These are phyloP conservation scores for Heliconius cydno DNA, from an alignment of 2,888 invertebrate species.

Conservation along the genomic window DNA sequence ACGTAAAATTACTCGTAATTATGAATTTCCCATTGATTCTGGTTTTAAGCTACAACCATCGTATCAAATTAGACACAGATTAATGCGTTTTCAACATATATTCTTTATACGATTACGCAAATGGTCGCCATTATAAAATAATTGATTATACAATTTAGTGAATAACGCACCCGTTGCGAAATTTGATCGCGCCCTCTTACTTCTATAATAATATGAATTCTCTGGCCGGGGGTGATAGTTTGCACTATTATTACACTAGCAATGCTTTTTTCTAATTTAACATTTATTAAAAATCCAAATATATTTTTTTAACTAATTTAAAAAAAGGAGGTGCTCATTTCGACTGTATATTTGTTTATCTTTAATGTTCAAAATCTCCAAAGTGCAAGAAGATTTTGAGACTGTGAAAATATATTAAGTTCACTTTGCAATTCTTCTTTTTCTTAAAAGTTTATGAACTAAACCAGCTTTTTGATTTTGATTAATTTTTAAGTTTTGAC, in stretches of 20 bases:
- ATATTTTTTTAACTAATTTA: not conserved
- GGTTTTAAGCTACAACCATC: not conserved
- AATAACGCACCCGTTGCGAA: slow-evolving; percentile 41
- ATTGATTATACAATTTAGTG: slow-evolving; percentile 47
- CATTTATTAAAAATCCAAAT: not conserved
- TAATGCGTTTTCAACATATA: not conserved
- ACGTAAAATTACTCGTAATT: no score
- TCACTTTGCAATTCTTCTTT: no score
- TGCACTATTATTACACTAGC: slow-evolving; percentile 15
- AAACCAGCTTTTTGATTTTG: no score
- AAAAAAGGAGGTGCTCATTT: not conserved
- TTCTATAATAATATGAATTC: slow-evolving; percentile 13
- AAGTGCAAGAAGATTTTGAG: no score
- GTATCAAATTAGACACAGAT: not conserved
- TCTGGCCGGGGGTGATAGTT: not conserved
- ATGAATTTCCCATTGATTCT: no score
- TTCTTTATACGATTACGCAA: slow-evolving; percentile 35
- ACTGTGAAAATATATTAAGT: no score
- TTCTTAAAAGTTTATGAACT: no score
- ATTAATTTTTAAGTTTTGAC: no score
- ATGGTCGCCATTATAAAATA: slow-evolving; percentile 45
- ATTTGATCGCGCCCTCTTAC: slow-evolving; percentile 38
- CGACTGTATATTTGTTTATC: not conserved
- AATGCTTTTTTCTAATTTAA: not conserved
- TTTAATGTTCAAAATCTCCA: no score